Conservation (phyloP, 2,113 vertebrate genomes). For the Apteryx owenii region DNA sequence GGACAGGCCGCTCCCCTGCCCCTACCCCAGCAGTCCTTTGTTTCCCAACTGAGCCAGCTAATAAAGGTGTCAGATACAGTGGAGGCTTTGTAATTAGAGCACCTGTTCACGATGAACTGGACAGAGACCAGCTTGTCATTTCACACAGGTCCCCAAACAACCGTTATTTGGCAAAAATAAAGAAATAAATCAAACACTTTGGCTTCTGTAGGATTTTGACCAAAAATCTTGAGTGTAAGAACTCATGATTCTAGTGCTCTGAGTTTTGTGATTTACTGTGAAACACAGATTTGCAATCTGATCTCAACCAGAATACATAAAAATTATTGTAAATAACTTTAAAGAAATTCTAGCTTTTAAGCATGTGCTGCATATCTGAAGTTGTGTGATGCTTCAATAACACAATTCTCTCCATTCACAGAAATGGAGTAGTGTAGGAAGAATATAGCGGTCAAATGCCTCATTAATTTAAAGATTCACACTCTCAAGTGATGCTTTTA, state of each 20-base stretch:
- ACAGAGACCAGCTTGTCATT: slow-evolving; percentile 44
- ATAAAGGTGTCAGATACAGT: slow-evolving; percentile 53
- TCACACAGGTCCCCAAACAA: slow-evolving; percentile 16
- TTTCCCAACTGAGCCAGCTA: slow-evolving; percentile 45
- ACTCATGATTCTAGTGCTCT: neutral
- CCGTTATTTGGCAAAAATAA: neutral
- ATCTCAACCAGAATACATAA: neutral
- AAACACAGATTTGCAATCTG: neutral
- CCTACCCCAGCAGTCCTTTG: slow-evolving; percentile 45
- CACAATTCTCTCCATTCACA: neutral
- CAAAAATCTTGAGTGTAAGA: neutral
- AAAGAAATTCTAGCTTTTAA: neutral
- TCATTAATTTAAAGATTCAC: neutral
- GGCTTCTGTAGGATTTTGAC: neutral
- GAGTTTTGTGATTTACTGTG: neutral
- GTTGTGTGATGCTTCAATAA: neutral
- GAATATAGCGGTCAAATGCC: neutral
- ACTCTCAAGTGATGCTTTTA: neutral
- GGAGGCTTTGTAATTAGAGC: slow-evolving; percentile 50
- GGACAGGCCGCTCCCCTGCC: slow-evolving; percentile 38
- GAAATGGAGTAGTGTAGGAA: neutral
- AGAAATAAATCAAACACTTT: neutral
- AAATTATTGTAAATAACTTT: neutral
- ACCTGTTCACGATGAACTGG: slow-evolving; percentile 28
- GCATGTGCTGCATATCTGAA: neutral